A percentile compares a stretch with the other conserved stretches of the same genome.
Conservation (phyloP, 2,797 vertebrate species). For the Pteropus rufus region DNA sequence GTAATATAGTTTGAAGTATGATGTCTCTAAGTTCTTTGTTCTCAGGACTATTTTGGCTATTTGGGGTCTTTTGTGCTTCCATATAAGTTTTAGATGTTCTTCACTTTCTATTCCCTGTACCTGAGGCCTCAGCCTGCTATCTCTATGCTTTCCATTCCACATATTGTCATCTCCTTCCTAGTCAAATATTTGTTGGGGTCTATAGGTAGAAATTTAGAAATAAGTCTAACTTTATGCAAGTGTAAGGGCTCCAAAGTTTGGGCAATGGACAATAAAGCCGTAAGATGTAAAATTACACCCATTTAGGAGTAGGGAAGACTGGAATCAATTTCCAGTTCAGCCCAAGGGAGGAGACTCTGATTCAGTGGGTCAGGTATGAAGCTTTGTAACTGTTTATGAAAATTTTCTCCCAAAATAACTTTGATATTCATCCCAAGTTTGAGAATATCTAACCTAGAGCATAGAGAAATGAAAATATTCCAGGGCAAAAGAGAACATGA, state of each 20-base stretch:
- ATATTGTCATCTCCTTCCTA: neutral
- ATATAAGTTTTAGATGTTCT: no score
- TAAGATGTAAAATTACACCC: neutral
- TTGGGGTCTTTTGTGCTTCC: no score
- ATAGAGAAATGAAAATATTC: neutral
- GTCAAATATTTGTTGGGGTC: neutral
- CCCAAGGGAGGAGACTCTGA: neutral
- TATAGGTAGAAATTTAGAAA: neutral
- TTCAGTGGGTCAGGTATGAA: neutral
- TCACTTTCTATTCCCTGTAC: neutral
- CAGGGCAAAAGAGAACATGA: neutral
- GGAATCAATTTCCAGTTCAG: neutral
- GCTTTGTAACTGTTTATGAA: neutral
- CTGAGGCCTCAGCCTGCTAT: neutral
- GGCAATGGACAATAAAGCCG: neutral
- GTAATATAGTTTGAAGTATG: no score
- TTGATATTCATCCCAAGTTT: neutral
- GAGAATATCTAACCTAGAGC: neutral
- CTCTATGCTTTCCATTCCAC: neutral
- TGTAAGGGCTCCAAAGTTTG: neutral
- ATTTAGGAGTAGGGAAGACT: neutral
- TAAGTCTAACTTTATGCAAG: neutral
- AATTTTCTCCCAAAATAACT: neutral
- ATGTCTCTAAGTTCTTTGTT: no score
- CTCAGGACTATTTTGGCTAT: no score